Evolutionary conservation across 2,888 invertebrate species (phyloP), one percentile per base, ranked within the genome.

Genomic region (Deilephila porcellus): DNA sequence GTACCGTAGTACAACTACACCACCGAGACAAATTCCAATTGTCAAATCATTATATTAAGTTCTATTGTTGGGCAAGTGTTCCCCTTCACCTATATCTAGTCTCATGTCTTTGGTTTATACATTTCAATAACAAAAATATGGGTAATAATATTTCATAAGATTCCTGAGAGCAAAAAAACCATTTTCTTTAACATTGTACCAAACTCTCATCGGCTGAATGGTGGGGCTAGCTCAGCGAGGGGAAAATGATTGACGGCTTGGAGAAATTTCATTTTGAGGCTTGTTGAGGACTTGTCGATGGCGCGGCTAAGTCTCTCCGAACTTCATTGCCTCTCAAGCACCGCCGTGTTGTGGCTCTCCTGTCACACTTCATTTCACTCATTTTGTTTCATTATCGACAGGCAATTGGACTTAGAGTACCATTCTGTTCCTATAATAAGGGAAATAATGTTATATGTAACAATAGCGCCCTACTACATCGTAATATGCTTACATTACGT

Each of bases 221-320:
- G 83, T 79, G 76, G 85, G 83, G 85, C 80, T 82, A 80, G 78
- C 80, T 82, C 81, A 79, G 80, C 72, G 85, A 91, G 94, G 94
- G 94, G 93, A 91, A 93, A 92, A 93, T 94, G 94, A 94, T 94
- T 93, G 94, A 94, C 94, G 88, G 90, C 88, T 83, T 87, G 88
- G 89, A 91, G 93, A 93, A 91, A 93, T 91, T 94, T 94, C 93
- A 94, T 94, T 94, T 93, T 93, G 94, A 85, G 94, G 94, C 92
- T 91, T 91, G 91, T 94, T 90, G 93, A 93, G 91, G 88, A 87
- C 88, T 88, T 83, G 87, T 89, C 86, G 86, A 88, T 86, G 87
- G 86, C 87, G 88, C 89, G 87, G 86, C 85, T 85, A 85, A 85
- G 86, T 85, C 86, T 86, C 86, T 81, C 81, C 82, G 80, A 79